These are phyloP conservation scores for Onychomys leucogaster DNA, from an alignment of 2,797 vertebrate species.

Conservation along the genomic window DNA sequence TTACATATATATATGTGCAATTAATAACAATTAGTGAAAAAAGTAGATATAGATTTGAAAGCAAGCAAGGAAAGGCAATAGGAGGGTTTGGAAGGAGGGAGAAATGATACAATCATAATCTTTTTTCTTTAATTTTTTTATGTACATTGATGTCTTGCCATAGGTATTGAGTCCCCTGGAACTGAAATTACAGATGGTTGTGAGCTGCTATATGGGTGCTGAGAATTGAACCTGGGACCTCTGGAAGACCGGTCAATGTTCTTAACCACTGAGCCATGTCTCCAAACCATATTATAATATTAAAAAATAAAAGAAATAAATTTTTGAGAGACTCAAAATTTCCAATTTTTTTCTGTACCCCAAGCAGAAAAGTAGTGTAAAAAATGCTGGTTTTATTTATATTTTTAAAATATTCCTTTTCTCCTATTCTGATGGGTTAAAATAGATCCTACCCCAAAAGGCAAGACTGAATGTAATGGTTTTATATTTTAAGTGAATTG, in stretches of 20 bases:
- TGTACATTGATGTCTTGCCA: no score
- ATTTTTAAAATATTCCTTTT: background rate
- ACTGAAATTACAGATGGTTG: no score
- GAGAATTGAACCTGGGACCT: no score
- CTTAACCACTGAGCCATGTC: no score
- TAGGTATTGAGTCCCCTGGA: no score
- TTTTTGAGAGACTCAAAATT: background rate
- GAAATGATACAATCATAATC: no score
- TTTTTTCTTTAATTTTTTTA: no score
- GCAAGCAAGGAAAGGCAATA: background rate
- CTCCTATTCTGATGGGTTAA: background rate
- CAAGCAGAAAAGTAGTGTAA: background rate
- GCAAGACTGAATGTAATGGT: background rate
- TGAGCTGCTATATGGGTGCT: no score
- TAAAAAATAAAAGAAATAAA: background rate
- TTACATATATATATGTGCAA: background rate
- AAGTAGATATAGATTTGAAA: background rate
- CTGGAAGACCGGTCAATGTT: no score
- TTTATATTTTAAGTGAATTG: conserved; percentile 17
- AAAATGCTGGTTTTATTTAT: background rate
- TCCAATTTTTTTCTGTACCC: no score
- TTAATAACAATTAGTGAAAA: background rate
- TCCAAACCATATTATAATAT: background rate
- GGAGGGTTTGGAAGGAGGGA: background rate
- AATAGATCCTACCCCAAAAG: background rate